These are phyloP conservation scores for Quiscalus mexicanus DNA, from an alignment of 2,113 vertebrate genomes.

Conservation along the genomic window DNA sequence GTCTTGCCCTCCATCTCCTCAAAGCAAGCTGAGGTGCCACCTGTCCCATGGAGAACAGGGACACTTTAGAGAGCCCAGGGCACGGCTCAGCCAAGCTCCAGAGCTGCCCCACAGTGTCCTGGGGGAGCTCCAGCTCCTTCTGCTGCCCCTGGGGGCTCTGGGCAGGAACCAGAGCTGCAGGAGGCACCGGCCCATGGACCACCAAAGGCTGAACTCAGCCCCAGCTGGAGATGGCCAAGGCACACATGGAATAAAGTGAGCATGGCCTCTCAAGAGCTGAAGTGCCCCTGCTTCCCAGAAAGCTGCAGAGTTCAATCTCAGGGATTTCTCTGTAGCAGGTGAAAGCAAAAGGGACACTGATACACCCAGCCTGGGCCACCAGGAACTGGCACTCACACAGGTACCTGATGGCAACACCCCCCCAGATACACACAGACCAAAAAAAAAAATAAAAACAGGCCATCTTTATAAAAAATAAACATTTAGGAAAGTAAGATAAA, in stretches of 20 bases:
- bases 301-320: background rate
- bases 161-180: background rate
- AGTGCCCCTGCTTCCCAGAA: background rate
- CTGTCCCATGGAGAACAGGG: background rate
- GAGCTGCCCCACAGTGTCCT: background rate
- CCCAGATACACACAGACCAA: too few species aligned
- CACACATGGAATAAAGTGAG: background rate
- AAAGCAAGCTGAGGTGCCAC: background rate
- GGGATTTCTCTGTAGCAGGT: background rate
- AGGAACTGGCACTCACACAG: background rate
- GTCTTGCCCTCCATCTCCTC: background rate
- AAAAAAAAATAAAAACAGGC: background rate
- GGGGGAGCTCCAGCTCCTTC: background rate
- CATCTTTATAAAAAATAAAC: background rate
- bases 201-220: background rate
- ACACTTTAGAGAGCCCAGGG: background rate
- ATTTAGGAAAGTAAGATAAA: background rate
- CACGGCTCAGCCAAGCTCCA: fast-evolving
- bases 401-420: background rate
- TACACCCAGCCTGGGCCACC: background rate
- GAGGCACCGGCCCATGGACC: background rate
- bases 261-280: background rate
- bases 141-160: background rate
- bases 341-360: background rate
- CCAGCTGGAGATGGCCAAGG: background rate